A percentile compares a stretch with the other conserved stretches of the same genome.
Evolutionary conservation across 2,113 vertebrate species (phyloP).

Genomic region (Stigmatopora nigra): DNA sequence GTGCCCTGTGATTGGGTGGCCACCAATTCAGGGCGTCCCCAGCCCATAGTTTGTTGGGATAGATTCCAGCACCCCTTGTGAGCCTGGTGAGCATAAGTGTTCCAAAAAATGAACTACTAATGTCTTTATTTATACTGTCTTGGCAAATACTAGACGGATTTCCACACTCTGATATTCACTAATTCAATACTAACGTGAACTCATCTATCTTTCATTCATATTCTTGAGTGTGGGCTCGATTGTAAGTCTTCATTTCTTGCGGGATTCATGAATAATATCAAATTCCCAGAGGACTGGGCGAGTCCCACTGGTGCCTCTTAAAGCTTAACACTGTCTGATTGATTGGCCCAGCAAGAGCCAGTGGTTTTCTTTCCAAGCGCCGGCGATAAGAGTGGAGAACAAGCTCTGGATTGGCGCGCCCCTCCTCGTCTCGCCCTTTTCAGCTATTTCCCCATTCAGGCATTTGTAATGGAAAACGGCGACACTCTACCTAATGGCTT

Average conservation of each 20-base stretch:
- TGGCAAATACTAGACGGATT: not conserved
- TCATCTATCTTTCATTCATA: not conserved
- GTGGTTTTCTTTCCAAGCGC: conserved; percentile 50
- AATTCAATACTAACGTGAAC: not conserved
- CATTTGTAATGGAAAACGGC: conserved; percentile 52
- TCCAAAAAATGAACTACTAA: not conserved
- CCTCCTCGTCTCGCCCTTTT: conserved; percentile 47
- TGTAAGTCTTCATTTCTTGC: conserved; percentile 45
- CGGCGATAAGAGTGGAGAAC: conserved; percentile 63
- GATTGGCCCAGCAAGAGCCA: conserved; percentile 63
- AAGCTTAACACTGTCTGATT: conserved; percentile 69
- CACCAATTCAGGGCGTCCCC: too few relatives aligned
- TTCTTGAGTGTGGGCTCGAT: conserved; percentile 7
- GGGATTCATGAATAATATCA: conserved; percentile 69
- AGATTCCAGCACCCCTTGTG: too few relatives aligned
- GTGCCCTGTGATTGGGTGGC: too few relatives aligned
- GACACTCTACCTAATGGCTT: conserved; percentile 61
- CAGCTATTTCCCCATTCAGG: conserved; percentile 44
- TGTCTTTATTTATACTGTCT: not conserved
- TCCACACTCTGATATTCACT: not conserved
- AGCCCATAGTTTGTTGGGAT: too few relatives aligned
- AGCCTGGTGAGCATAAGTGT: too few relatives aligned
- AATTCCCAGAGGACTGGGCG: conserved; percentile 56
- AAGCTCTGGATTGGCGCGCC: conserved; percentile 66
- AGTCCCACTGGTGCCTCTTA: conserved; percentile 58